Evolutionary conservation across 1,140 invertebrate genomes (phyloP), one percentile per base, ranked within the genome.

Genomic region (Chlorops oryzae): DNA sequence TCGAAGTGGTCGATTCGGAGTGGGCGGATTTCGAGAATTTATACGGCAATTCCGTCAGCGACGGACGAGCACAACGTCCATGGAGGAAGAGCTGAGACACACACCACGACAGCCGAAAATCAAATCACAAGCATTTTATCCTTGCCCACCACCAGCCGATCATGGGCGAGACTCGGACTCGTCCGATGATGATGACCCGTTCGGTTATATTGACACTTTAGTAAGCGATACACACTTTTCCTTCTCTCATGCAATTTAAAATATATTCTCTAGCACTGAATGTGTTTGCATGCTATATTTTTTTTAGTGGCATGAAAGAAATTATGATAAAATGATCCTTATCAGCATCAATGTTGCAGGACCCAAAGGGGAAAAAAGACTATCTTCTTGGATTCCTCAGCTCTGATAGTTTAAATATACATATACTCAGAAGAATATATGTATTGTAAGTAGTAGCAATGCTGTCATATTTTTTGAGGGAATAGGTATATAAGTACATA

Each of bases 121-220:
- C 59, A 75, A 77, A 10, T 75, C 77, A 13, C 78, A 80, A 69
- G 75, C 80, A 13, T 84, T 84, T 65, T 84, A 84, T 70, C 82
- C 82, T 12, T 82, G 80, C 60, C 81, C 81, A 43, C 78, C 80
- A 21, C 75, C 78, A 4, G 77, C 79, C 34, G 74, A 74, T 18
- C 60, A 72, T 53, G 78, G 80, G 27, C 73, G 73, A 22, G 77
- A 77, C 50, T 77, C 63, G 6, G 61, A 62, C 39, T 67, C 59
- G 10, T 73, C 74, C 58, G 59, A 64, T 17, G 67, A 62, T 63
- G 55, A 73, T 65, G 52, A 77, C 67, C 77, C 77, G 27, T 78
- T 80, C 56, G 78, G 79, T 63, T 80, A 79, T 61, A 73, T 80
- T 54, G 77, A 79, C 49, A 78, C 76, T 42, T 74, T 79, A 56